Evolutionary conservation across 1,140 invertebrate species (phyloP).

Genomic region (Conus betulinus): DNA sequence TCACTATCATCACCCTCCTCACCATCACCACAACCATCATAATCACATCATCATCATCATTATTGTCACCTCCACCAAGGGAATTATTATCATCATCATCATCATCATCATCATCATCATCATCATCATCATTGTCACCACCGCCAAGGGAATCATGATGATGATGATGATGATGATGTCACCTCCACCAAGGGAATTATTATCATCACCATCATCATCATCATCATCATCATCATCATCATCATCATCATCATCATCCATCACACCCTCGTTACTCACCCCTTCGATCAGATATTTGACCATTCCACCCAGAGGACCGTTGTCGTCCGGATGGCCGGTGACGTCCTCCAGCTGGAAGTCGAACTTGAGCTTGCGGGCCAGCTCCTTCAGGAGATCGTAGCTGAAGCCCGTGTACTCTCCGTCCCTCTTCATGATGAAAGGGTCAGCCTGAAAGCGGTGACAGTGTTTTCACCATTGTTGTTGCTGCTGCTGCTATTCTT

Average conservation of each 20-base stretch:
- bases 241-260: background rate
- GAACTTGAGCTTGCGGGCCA: slow-evolving; percentile 52
- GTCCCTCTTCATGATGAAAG: slow-evolving; percentile 60
- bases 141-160: background rate
- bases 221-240: background rate
- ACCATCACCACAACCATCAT: background rate
- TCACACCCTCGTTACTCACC: slow-evolving; percentile 43
- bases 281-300: slow-evolving; percentile 59
- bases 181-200: background rate
- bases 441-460: slow-evolving; percentile 52
- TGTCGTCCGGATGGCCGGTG: slow-evolving; percentile 25
- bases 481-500: too few species aligned
- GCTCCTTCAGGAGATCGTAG: slow-evolving; percentile 59
- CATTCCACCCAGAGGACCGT: slow-evolving; percentile 41
- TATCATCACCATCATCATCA: background rate
- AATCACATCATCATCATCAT: background rate
- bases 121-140: background rate
- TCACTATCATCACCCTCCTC: background rate
- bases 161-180: background rate
- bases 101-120: background rate
- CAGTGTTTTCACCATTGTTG: too few species aligned
- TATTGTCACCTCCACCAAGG: background rate
- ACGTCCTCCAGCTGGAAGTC: slow-evolving; percentile 51
- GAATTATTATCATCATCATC: background rate
- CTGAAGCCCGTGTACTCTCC: slow-evolving; percentile 59